Evolutionary conservation across 2,113 vertebrate species (phyloP), one percentile per base, ranked within the genome.

Genomic region (Leptosomus discolor): DNA sequence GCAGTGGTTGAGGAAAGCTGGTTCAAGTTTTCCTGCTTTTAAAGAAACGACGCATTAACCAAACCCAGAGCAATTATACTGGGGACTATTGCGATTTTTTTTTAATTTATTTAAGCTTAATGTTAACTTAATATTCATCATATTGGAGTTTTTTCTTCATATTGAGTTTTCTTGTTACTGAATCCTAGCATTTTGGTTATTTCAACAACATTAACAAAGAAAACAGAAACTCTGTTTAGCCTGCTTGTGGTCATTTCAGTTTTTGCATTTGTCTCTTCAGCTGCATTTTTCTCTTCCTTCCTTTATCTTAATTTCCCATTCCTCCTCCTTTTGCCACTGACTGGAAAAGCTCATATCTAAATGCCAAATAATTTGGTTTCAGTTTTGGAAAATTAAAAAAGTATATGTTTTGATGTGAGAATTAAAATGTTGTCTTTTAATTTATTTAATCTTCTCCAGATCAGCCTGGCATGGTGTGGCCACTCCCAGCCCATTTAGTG

Each of bases 41-140:
- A 60, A 68, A 68, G 27, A 63, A 77, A 51, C 5, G 0, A 8
- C 5, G 4, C 34, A 6, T 29, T 56, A 51, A 34, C 8, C 29
- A 67, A 88, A 20, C 5, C 16, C 22, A 41, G 36, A 46, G 10
- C 6, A 71, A 29, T 46, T 30, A 14, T 8, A 53, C 6, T 2
- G 5, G 16, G 9, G n/a, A 36, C 18, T 60, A 2, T 2, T 36
- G 23, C 0, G 0, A 18, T 58, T 73, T 23, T 21, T 37, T 26
- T 39, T 32, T 9, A n/a, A n/a, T 63, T 54, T 4, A n/a, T 51
- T 37, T 27, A 4, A 64, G 15, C 11, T 82, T 19, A 58, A 48
- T 45, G 7, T 15, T 54, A 77, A 23, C 6, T 43, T 53, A 53
- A 30, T 16, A 4, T 46, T 90, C 26, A 36, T 30, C 5, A 23